Evolutionary conservation across 2,888 invertebrate genomes (phyloP).

Genomic region (Apoderus coryli): DNA sequence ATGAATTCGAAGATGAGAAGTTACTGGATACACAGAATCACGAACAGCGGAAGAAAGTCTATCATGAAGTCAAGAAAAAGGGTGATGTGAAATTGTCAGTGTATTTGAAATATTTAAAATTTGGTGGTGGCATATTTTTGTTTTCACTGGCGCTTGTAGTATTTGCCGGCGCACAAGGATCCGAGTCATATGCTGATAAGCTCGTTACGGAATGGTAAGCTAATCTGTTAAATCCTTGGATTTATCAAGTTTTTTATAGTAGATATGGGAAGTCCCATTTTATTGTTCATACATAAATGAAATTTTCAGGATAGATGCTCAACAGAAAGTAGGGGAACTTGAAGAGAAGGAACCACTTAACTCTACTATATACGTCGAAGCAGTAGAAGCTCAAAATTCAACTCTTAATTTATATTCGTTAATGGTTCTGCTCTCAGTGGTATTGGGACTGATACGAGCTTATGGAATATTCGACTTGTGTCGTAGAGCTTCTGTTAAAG

Average conservation of each 20-base stretch:
- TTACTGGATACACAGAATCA: constrained; percentile 18
- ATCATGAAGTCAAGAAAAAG: constrained; percentile 21
- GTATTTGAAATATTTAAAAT: constrained; percentile 22
- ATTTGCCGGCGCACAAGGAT: constrained; percentile 18
- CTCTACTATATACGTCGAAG: constrained; percentile 10
- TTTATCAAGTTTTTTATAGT: too few species aligned
- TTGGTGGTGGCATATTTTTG: constrained; percentile 20
- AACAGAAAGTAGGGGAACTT: constrained; percentile 16
- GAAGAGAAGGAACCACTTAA: constrained; percentile 8
- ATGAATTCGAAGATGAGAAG: constrained; percentile 11
- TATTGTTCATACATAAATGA: too few species aligned
- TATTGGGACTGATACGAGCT: constrained; percentile 15
- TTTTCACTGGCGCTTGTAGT: constrained; percentile 15
- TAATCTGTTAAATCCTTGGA: too few species aligned
- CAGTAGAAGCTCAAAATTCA: constrained; percentile 11
- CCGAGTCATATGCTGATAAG: constrained; percentile 20
- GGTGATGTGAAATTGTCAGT: constrained; percentile 21
- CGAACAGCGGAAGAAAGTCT: constrained; percentile 19
- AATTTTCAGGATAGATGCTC: constrained; percentile 18
- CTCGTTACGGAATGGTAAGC: constrained; percentile 22
- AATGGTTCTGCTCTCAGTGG: constrained; percentile 14
- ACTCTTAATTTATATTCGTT: constrained; percentile 17
- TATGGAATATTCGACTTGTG: constrained; percentile 57
- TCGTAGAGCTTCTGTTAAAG: constrained; percentile 45
- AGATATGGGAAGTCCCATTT: too few species aligned